Evolutionary conservation across 2,888 invertebrate species (phyloP), one percentile per base, ranked within the genome.

Genomic region (Hemithea aestivaria): DNA sequence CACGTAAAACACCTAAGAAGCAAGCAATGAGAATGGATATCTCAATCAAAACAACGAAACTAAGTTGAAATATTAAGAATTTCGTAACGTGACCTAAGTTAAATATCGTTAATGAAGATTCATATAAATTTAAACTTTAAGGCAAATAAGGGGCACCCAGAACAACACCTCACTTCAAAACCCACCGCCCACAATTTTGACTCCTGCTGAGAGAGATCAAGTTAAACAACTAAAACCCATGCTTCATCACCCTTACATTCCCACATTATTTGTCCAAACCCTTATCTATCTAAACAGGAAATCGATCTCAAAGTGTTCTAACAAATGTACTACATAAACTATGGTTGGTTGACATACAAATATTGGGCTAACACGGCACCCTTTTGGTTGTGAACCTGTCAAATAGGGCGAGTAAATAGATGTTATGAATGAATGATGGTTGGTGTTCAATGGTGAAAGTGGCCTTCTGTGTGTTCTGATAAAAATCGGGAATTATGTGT

Each of bases 251-350:
- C 51, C 40, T 48, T 45, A 59, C 53, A 56, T 43, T 48, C 29
- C 44, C 32, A 45, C 27, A 47, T 44, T 47, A 49, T 66, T 63
- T 55, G 58, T 51, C 44, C 42, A 57, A 57, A 37, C 58, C 68
- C 66, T 69, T 69, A 69, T 69, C 69, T 64, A 48, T 32, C 41
- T 61, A 64, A 66, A 69, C 69, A 69, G 69, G 69, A 69, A 66
- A 69, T 67, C 53, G 58, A 58, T 54, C 57, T 59, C 52, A 51
- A 58, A 58, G 60, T 62, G 63, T 65, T 51, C 51, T 48, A 56
- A 50, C 52, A 52, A 51, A 58, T 64, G 65, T 64, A 47, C 48
- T 51, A 64, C 57, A 64, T 54, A 59, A 55, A 51, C 48, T 32
- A 41, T 40, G 51, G 35, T 48, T 53, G 66, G 62, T 64, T 56